Base-by-base conservation (phyloP, 2,888 invertebrate genomes). In the Pediacus dermestoides region DNA sequence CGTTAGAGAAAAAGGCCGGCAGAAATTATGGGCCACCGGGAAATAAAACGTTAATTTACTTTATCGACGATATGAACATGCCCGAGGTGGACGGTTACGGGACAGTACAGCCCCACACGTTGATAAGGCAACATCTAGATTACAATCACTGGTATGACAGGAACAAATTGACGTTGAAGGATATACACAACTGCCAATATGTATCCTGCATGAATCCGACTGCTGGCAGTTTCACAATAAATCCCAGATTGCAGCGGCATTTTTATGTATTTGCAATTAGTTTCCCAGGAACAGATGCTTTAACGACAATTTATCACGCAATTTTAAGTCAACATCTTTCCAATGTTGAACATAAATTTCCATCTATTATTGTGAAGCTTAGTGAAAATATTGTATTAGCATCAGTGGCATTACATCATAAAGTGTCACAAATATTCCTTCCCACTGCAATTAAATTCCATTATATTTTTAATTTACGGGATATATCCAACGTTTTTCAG, bases 141-240 rank as follows among this genome's bases (percentile, higher is more conserved):
- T 96, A 96, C 63, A 85, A 84, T 32, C 95, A 96, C 68, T 96
- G 96, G 95, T 87, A 90, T 64, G 91, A 96, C 63, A 76, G 96
- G 21, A 84, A 85, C 25, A 90, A 90, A 62, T 72, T 96, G 12
- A 76, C 86, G 0, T 69, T 95, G 7, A 96, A 96, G 70, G 95
- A 96, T 47, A 92, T 96, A 43, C 92, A 93, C 66, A 95, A 94
- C 62, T 94, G 94, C 40, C 96, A 96, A 66, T 96, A 96, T 62
- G 87, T 96, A 8, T 87, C 93, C 16, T 94, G 94, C 65, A 96
- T 96, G 95, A 96, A 96, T 72, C 96, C 96, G 0, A 95, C 95
- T 0, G 93, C 95, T 14, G 96, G 96, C 30, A 93, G 92, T 61
- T 96, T 96, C 60, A 94, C 94, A 2, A 93, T 96, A 49, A 94